Base-by-base conservation (phyloP, 2,888 invertebrate genomes). In the Orchesellides sinensis region DNA sequence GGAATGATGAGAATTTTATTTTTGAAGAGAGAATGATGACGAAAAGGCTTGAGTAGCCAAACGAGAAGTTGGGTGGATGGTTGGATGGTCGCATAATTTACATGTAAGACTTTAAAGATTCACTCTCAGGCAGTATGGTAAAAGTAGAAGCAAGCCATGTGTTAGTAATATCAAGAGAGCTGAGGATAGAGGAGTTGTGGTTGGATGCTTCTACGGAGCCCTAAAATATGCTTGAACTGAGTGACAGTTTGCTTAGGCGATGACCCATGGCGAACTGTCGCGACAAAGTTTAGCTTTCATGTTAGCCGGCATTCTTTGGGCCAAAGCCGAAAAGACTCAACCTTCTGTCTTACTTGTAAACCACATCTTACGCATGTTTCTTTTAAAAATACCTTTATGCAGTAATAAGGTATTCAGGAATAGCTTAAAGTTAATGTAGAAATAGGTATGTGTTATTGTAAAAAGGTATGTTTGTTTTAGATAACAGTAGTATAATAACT, bases 191-290 rank as follows among this genome's bases (percentile, higher is more conserved):
- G 80, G 73, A 81, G 73, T 81, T 81, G 80, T 81, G 80, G 80
- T 73, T 81, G 80, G 73, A 74, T 81, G 73, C 70, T 70, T 80
- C 79, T 23, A 72, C 72, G 79, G 79, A 80, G 79, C 80, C 80
- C 73, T 81, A 73, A 81, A 81, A 81, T 74, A 81, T 81, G 68
- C 80, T 74, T 68, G 72, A 85, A 85, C 75, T 85, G 85, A 86
- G 84, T 87, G 87, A 86, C 87, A 87, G 87, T 88, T 88, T 88
- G 87, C 87, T 88, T 86, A 85, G 84, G 86, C 87, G 86, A 87
- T 88, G 88, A 88, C 88, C 88, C 88, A 86, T 88, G 83, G 87
- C 84, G 87, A 87, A 88, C 88, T 88, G 88, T 88, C 88, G 88
- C 88, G 88, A 88, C 88, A 86, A 88, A 84, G 85, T 87, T 86